phyloP scores from a whole-genome alignment of 2,113 vertebrate species.

The Paratilapia polleni region DNA sequence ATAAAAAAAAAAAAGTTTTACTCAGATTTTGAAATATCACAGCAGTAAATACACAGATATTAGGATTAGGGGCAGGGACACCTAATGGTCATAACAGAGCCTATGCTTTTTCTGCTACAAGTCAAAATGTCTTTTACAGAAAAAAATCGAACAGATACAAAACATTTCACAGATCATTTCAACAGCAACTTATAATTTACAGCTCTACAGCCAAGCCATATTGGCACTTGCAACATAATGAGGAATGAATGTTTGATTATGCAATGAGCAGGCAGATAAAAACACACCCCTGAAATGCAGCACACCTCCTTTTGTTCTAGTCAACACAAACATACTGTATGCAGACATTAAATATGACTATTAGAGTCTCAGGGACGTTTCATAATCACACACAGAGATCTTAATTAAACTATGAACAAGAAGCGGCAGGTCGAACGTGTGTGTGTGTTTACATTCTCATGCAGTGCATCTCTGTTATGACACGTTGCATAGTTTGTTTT shows the following conservation, averaged over 20 bases:
- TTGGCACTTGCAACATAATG: constrained; percentile 20
- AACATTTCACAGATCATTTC: neutral
- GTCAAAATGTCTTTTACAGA: no score
- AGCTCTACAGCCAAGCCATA: neutral
- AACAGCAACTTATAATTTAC: neutral
- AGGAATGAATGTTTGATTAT: constrained; percentile 49
- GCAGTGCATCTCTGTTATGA: constrained; percentile 8
- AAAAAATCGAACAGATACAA: neutral
- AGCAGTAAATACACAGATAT: neutral
- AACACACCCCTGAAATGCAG: constrained; percentile 27
- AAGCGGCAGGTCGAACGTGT: constrained; percentile 33
- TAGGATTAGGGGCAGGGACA: no score
- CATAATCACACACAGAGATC: constrained; percentile 38
- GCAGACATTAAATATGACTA: constrained; percentile 22
- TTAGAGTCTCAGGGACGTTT: constrained; percentile 28
- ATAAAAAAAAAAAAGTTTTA: neutral
- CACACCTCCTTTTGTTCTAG: neutral
- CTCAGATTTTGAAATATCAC: neutral
- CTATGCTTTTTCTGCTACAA: no score
- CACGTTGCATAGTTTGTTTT: constrained; percentile 29
- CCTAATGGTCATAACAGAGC: no score
- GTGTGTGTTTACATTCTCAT: neutral
- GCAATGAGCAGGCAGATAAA: constrained; percentile 20
- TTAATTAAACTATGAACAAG: constrained; percentile 60
- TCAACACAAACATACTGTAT: neutral